Evolutionary conservation across 2,797 vertebrate genomes (phyloP), one percentile per base, ranked within the genome.

Genomic region (Carapus acus): DNA sequence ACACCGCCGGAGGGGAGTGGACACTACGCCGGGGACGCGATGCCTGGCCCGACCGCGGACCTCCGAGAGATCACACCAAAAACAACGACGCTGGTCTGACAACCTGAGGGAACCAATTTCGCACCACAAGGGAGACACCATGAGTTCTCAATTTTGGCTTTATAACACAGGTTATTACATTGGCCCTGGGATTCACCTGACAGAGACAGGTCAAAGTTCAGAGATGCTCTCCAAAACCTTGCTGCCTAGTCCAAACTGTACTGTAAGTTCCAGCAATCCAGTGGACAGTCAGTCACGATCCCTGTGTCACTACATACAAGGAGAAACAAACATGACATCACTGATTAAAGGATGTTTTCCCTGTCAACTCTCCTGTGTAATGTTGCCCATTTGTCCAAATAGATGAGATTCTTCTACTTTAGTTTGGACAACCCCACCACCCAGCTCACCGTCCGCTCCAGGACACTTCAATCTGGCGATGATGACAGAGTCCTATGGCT

Each of bases 361-460:
- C n/a, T n/a, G 27, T 29, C 18, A 8, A 51, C 9, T n/a, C 2
- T 4, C 21, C 9, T 18, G 16, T 44, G 1, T 29, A 12, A 14
- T 5, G 15, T 9, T 20, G 31, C 36, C 36, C 23, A 19, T 46
- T 43, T 62, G 9, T 59, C 43, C 18, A 2, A 43, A 7, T 49
- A 90, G 88, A 50, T 89, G 46, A 80, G 72, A 44, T 89, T 90
- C 69, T 89, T 83, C 68, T 74, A 80, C 76, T 88, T 83, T 69
- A 77, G 74, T 44, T 56, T 78, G 46, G 64, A 62, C 3, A 76
- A 82, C 36, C 48, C 46, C 18, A 2, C 58, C 8, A 62, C 52
- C 37, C 54, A 1, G 22, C 77, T 89, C 8, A 71, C 65, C 3
- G 61, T 68, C 22, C 67, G 4, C 47, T 78, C 69, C 50, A 84